A percentile compares a stretch with the other conserved stretches of the same genome.
Conservation (phyloP, 2,888 invertebrate species). For the Idaea dimidiata region DNA sequence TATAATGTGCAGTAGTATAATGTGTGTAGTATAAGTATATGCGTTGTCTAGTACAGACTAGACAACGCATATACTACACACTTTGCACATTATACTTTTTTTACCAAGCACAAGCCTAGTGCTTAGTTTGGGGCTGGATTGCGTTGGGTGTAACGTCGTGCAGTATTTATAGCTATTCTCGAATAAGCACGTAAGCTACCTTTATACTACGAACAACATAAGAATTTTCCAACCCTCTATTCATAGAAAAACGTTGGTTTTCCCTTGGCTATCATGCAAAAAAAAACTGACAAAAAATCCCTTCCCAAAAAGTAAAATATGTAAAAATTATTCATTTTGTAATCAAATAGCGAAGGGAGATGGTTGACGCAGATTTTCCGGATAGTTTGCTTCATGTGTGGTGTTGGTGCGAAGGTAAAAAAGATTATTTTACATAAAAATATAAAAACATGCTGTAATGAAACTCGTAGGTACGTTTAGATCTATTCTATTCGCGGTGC, state of each 20-base stretch:
- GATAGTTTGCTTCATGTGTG: not conserved
- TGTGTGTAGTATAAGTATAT: too few species aligned
- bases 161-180: too few species aligned
- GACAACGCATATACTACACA: too few species aligned
- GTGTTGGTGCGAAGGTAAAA: not conserved
- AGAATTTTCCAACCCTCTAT: not conserved
- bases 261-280: not conserved
- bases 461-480: not conserved
- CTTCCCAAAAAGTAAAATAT: not conserved
- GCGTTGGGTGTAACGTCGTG: too few species aligned
- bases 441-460: not conserved
- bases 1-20: too few species aligned
- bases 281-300: not conserved
- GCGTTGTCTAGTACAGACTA: too few species aligned
- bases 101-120: too few species aligned
- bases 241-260: not conserved
- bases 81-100: too few species aligned
- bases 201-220: not conserved
- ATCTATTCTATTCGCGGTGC: too few species aligned
- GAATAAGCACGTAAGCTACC: not conserved
- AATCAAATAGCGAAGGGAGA: conserved; percentile 1
- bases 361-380: not conserved
- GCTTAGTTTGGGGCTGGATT: too few species aligned
- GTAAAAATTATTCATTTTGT: not conserved
- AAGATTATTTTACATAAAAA: not conserved